Evolutionary conservation across 2,888 invertebrate species (phyloP), one percentile per base, ranked within the genome.

Genomic region (Antitype chi): DNA sequence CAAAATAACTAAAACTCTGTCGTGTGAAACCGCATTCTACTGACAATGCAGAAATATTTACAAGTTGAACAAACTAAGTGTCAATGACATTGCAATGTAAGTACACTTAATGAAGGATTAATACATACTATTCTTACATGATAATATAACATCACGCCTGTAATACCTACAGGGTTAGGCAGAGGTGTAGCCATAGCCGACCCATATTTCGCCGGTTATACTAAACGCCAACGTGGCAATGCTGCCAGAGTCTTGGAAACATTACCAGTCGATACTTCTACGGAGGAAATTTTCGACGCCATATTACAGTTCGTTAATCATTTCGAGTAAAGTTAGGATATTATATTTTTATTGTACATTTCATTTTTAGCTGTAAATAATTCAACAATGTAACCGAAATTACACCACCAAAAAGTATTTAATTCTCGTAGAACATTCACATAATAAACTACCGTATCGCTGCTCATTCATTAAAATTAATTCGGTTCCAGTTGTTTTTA

Each of bases 61-160:
- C 60, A 60, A 67, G 78, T 81, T 86, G 73, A 85, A 86, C 28
- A 76, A 73, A 81, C 87, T 62, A 0, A 5, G 17, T 72, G 84
- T 75, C 86, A 66, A 60, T 77, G 84, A 74, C 86, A 64, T 66
- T 64, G 25, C 23, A 64, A 15, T 66, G 38, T n/a, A n/a, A 63
- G 47, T 17, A 52, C 70, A 38, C 32, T 28, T 32, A 59, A 52
- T 67, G 17, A 57, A 67, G 52, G 49, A 64, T 64, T 82, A 68
- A 52, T 76, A 52, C 3, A 64, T 43, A 69, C 49, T 63, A 38
- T 38, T 23, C 7, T 55, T 13, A 28, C 53, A n/a, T 38, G 49
- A 76, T 47, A 47, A 47, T 13, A 11, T 13, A 47, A 47, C 43
- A 47, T 13, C 2, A 47, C 3, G 43, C 43, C 43, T 47, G 13